Base-by-base conservation (phyloP, 2,113 vertebrate genomes). In the Aspidoscelis tigris region DNA sequence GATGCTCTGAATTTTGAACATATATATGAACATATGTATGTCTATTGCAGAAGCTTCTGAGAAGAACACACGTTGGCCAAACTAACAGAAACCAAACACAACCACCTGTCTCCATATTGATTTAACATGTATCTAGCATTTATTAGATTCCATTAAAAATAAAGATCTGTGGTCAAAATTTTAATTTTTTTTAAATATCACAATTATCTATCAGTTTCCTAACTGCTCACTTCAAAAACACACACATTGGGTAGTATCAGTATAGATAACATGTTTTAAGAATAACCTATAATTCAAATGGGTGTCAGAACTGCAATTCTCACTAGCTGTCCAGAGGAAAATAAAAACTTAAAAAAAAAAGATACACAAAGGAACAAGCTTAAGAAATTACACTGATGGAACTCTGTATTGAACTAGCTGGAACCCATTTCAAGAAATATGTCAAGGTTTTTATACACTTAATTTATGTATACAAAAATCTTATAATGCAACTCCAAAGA, bases 371-470 rank as follows among this genome's bases (percentile, higher is more conserved):
- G 86, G 92, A 94, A 93, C 33, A 94, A 88, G 83, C 86, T 89
- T 90, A 90, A 87, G 64, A 92, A 90, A 90, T 88, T 87, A 90
- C 83, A 90, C 26, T 90, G 89, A 41, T 90, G 85, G 92, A 94
- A 80, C 78, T 91, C 91, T 81, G 86, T 87, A 74, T 47, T 93
- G 86, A 94, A 87, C 69, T 91, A 94, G 82, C 71, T 92, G 89
- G 87, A 94, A 94, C 88, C 84, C 91, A 93, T 79, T 92, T 94
- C 76, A 93, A 92, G 80, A 93, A 95, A 89, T 90, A 89, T 93
- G 88, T 80, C 69, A 85, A 88, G 83, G 70, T 72, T 86, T 90
- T 94, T 83, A 73, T 61, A 61, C 80, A 73, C 80, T 47, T 89
- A 84, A 61, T 84, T 84, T 89, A 89, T 89, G 80, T 81, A 88